These are phyloP conservation scores for Hetaerina americana DNA, from an alignment of 1,140 invertebrate species.

Conservation along the genomic window DNA sequence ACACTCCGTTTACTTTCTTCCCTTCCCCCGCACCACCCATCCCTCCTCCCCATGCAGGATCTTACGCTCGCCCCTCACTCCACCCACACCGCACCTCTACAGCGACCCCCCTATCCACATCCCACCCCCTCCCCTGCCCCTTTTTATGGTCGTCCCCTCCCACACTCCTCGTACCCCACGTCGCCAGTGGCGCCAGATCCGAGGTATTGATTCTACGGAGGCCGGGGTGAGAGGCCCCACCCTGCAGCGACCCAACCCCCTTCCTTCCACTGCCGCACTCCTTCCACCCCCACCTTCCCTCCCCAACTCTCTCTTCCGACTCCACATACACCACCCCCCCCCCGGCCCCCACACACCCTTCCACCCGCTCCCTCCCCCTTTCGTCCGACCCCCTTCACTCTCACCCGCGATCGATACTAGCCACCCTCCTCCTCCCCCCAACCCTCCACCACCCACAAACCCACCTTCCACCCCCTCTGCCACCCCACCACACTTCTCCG, in stretches of 20 bases:
- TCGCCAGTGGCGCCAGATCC: neutral
- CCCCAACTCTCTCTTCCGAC: too few species aligned
- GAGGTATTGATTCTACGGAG: neutral
- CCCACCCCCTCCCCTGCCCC: neutral
- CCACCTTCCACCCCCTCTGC: too few species aligned
- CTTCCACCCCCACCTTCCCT: neutral
- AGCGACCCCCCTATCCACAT: too few species aligned
- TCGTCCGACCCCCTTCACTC: neutral
- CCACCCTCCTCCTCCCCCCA: neutral
- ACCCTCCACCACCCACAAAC: neutral
- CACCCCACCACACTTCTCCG: too few species aligned
- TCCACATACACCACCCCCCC: neutral
- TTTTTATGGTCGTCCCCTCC: neutral
- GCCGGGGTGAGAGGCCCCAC: neutral
- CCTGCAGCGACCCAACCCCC: neutral
- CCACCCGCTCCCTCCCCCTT: neutral
- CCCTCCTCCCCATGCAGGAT: neutral
- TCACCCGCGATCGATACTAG: neutral
- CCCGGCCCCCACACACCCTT: neutral
- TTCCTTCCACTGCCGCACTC: neutral
- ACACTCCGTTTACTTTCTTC: too few species aligned
- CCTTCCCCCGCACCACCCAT: neutral
- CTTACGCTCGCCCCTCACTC: too few species aligned
- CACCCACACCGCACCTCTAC: too few species aligned
- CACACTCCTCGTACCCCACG: neutral